Conservation (phyloP, 2,888 invertebrate genomes). For the Callosobruchus maculatus region DNA sequence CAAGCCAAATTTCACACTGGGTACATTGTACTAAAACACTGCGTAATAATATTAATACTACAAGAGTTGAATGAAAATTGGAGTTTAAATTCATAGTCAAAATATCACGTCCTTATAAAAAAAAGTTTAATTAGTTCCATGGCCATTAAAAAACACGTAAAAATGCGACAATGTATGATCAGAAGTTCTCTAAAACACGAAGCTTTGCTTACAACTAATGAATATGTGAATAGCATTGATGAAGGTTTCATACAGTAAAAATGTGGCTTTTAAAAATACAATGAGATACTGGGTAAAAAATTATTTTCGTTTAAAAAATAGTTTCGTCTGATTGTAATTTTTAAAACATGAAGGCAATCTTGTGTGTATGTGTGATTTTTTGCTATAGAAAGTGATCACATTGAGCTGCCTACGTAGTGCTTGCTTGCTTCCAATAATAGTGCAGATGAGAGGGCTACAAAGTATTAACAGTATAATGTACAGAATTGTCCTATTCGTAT, state of each 20-base stretch:
- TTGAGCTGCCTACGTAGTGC: background rate
- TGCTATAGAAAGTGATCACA: conserved; percentile 9
- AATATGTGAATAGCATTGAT: background rate
- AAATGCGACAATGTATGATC: background rate
- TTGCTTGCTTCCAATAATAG: background rate
- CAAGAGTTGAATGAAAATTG: too few relatives aligned
- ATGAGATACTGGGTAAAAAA: conserved; percentile 16
- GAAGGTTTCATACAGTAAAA: background rate
- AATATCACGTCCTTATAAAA: too few relatives aligned
- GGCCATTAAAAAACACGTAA: background rate
- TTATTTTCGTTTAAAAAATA: conserved; percentile 23
- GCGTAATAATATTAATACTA: too few relatives aligned
- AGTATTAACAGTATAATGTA: background rate
- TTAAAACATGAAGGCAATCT: conserved; percentile 19
- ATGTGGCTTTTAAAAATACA: conserved; percentile 3
- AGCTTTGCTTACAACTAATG: background rate
- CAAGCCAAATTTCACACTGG: too few relatives aligned
- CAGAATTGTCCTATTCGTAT: background rate
- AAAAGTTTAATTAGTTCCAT: background rate
- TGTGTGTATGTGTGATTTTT: too few relatives aligned
- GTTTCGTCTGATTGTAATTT: conserved; percentile 22
- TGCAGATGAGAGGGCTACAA: background rate
- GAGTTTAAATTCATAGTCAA: too few relatives aligned
- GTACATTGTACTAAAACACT: too few relatives aligned
- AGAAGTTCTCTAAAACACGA: background rate